A percentile compares a stretch with the other conserved stretches of the same genome.
phyloP scores from a whole-genome alignment of 1,140 invertebrate genomes.

The Drosophila sechellia region DNA sequence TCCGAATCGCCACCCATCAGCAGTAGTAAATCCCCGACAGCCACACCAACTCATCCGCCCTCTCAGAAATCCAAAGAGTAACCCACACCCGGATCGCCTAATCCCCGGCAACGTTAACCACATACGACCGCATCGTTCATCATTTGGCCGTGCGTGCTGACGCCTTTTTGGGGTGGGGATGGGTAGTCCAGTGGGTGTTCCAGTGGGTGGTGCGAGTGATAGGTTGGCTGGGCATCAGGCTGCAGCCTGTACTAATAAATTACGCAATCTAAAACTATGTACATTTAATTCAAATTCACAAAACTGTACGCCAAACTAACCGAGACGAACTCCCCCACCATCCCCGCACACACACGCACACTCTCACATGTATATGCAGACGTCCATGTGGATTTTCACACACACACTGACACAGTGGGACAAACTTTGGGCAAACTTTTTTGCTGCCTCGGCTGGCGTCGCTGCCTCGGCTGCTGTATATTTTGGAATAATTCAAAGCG shows the following conservation, averaged over 20 bases:
- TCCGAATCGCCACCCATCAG: conserved; percentile 16
- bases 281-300: conserved; percentile 84
- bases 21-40: conserved; percentile 35
- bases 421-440: conserved; percentile 77
- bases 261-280: conserved; percentile 84
- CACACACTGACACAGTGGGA: conserved; percentile 36
- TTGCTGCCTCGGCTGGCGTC: conserved; percentile 45
- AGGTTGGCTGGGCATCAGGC: conserved; percentile 61
- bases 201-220: conserved; percentile 5
- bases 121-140: conserved; percentile 83
- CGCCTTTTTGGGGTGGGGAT: conserved; percentile 26
- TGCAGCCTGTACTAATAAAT: conserved; percentile 82
- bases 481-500: conserved; percentile 83
- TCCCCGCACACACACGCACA: neutral
- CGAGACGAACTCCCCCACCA: conserved; percentile 45
- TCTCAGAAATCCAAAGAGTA: conserved; percentile 20
- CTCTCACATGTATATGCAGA: neutral
- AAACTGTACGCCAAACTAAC: conserved; percentile 83
- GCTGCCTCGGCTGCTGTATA: conserved; percentile 54
- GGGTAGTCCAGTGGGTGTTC: neutral
- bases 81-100: conserved; percentile 27
- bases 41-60: conserved; percentile 2
- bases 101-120: conserved; percentile 67
- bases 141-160: conserved; percentile 73
- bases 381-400: conserved; percentile 28